These are phyloP conservation scores for Drosophila lini DNA, from an alignment of 1,140 invertebrate genomes.

Conservation along the genomic window DNA sequence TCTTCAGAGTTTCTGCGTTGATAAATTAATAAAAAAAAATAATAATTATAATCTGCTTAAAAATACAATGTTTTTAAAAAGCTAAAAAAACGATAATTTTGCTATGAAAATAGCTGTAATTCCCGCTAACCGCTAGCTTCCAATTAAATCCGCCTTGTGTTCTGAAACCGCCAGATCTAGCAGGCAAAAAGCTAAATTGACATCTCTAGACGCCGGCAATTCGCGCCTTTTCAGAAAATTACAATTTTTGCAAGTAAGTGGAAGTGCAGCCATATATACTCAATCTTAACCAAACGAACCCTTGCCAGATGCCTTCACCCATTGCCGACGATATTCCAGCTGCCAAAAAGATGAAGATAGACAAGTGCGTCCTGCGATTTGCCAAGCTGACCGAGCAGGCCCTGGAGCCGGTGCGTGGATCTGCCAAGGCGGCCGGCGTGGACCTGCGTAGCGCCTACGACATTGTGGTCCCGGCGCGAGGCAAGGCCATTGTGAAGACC, in stretches of 20 bases:
- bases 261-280: too few relatives aligned
- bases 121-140: too few relatives aligned
- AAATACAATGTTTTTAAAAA: too few relatives aligned
- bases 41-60: too few relatives aligned
- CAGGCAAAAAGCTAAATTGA: not conserved
- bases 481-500: constrained; percentile 95
- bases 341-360: constrained; percentile 85
- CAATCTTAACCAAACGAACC: not conserved
- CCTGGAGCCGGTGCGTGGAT: constrained; percentile 92
- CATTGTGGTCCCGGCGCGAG: constrained; percentile 91
- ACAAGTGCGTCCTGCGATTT: constrained; percentile 87
- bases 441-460: constrained; percentile 97
- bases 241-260: constrained; percentile 3
- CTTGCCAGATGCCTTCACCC: constrained; percentile 54
- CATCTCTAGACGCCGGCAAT: not conserved
- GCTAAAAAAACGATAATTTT: too few relatives aligned
- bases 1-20: too few relatives aligned
- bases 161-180: too few relatives aligned
- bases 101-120: too few relatives aligned
- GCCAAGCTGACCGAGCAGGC: constrained; percentile 92
- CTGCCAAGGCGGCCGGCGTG: constrained; percentile 93
- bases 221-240: constrained; percentile 1
- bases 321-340: constrained; percentile 43
- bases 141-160: too few relatives aligned
- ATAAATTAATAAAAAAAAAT: too few relatives aligned